Evolutionary conservation across 2,113 vertebrate species (phyloP).

Genomic region (Charina bottae): DNA sequence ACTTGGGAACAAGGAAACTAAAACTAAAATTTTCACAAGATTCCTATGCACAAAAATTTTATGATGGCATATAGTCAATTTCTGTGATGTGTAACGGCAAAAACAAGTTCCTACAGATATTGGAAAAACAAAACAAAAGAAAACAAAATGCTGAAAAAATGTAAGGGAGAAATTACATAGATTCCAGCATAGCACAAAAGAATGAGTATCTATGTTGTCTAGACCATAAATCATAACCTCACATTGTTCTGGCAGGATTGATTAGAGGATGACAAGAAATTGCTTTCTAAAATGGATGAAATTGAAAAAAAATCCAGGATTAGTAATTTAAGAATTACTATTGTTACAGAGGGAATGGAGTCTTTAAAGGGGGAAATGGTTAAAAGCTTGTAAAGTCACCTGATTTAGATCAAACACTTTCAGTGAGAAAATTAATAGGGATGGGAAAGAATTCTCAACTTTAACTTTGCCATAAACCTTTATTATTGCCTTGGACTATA

Average conservation of each 20-base stretch:
- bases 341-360: conserved; percentile 26
- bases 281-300: conserved; percentile 43
- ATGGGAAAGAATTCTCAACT: background rate
- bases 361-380: conserved; percentile 23
- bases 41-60: background rate
- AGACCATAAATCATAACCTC: background rate
- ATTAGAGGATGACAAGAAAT: conserved; percentile 18
- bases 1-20: background rate
- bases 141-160: background rate
- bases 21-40: background rate
- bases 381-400: conserved; percentile 35
- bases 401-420: conserved; percentile 41
- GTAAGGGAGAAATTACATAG: background rate
- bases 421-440: conserved; percentile 20
- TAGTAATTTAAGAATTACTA: conserved; percentile 39
- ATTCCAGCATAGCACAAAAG: background rate
- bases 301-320: conserved; percentile 52
- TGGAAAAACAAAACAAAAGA: background rate
- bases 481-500: background rate
- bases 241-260: conserved; percentile 5
- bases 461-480: background rate
- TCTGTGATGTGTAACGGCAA: background rate
- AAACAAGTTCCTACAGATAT: background rate
- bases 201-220: background rate
- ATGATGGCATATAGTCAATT: background rate